These are phyloP conservation scores for Gadus chalcogrammus DNA, from an alignment of 2,113 vertebrate species.

Conservation along the genomic window DNA sequence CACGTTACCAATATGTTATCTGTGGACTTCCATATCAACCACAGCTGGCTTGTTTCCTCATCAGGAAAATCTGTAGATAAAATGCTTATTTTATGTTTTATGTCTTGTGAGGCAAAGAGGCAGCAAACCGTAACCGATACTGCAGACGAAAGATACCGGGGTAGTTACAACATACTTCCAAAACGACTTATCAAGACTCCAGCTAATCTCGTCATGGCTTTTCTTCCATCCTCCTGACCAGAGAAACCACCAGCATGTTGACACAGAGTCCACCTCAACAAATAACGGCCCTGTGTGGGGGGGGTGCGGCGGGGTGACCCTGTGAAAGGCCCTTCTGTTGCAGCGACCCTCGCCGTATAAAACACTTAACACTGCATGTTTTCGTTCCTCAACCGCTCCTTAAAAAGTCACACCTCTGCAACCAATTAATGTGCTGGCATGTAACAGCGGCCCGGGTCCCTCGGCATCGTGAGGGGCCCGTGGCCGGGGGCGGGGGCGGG, in stretches of 20 bases:
- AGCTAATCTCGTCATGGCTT: too few species aligned
- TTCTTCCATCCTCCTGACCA: neutral
- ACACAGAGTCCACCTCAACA: conserved; percentile 9
- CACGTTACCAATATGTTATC: too few species aligned
- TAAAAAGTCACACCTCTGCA: conserved; percentile 50
- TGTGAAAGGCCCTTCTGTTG: conserved; percentile 45
- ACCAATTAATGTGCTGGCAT: conserved; percentile 41
- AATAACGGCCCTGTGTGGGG: conserved; percentile 10
- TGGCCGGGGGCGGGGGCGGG: conserved; percentile 23
- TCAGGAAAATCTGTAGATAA: too few species aligned
- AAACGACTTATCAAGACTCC: too few species aligned
- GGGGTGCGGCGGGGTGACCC: neutral
- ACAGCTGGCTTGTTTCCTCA: too few species aligned
- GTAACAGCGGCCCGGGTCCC: conserved; percentile 23
- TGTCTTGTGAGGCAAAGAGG: too few species aligned
- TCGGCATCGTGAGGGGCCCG: conserved; percentile 16
- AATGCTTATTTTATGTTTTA: too few species aligned
- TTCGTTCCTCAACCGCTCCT: conserved; percentile 37
- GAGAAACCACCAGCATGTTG: neutral
- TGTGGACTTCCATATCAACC: too few species aligned
- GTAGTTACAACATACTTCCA: too few species aligned
- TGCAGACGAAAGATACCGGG: too few species aligned
- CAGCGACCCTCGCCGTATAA: conserved; percentile 8
- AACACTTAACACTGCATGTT: conserved; percentile 44
- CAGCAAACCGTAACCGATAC: too few species aligned